Evolutionary conservation across 2,113 vertebrate species (phyloP), one percentile per base, ranked within the genome.

Genomic region (Hippocampus barbouri): DNA sequence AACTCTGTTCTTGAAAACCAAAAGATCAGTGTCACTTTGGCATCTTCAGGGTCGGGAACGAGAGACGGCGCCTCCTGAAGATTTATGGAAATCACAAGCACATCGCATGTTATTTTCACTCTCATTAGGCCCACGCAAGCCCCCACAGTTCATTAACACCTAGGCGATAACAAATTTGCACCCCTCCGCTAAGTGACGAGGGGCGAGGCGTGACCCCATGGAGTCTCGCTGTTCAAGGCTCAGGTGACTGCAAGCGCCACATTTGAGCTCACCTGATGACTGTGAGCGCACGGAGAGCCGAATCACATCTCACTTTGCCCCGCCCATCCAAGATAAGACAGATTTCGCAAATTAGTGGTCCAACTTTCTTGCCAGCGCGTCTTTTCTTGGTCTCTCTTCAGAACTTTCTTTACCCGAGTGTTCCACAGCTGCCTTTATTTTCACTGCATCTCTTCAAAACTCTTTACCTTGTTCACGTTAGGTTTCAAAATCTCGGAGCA

Each of bases 71-170:
- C 66, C 68, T 77, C 69, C 68, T 68, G 71, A 82, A 73, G 81
- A 73, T 6, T 21, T 11, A n/a, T 25, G 57, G 68, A 63, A 47
- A 79, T 79, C 49, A 73, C 53, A 54, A 76, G 66, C 66, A 80
- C 73, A 84, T 81, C 74, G 72, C 79, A 75, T 77, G 69, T 74
- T 83, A 71, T 73, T 71, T 77, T 79, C 23, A 25, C 77, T 77
- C 83, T 86, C 81, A 87, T 88, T 88, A 84, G 80, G 77, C 47
- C 79, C 62, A 59, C 79, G 78, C 80, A 83, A 80, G n/a, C 81
- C 76, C 81, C 76, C 74, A 77, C 81, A 77, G 82, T 92, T 92
- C 89, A 91, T 92, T 91, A 92, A 87, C 88, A 79, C 90, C 85
- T 71, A 65, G 47, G 81, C 79, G 84, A 89, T 91, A 91, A 90